A percentile compares a stretch with the other conserved stretches of the same genome.
These are phyloP conservation scores for Cataglyphis hispanica DNA, from an alignment of 1,140 invertebrate genomes.

Conservation along the genomic window DNA sequence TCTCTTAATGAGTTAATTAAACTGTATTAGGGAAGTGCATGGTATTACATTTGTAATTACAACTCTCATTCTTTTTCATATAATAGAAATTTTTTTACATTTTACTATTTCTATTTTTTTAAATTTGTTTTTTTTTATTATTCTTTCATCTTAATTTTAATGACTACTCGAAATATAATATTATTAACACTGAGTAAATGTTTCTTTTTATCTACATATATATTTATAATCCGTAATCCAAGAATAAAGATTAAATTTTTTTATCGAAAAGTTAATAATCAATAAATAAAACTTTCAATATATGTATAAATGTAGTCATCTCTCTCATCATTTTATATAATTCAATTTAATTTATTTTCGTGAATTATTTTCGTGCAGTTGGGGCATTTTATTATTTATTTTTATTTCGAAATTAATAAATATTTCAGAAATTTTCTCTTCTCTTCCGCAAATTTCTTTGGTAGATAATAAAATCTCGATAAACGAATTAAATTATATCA, in stretches of 20 bases:
- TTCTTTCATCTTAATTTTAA: not conserved
- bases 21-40: not conserved
- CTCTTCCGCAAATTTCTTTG: not conserved
- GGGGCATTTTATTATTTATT: not conserved
- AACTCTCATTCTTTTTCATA: not conserved
- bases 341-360: not conserved
- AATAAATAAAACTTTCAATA: not conserved
- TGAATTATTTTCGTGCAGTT: not conserved
- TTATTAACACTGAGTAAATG: not conserved
- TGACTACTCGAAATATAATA: not conserved
- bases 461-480: not conserved
- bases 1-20: not conserved
- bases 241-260: not conserved
- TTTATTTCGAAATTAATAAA: not conserved
- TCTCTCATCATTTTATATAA: not conserved
- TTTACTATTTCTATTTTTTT: constrained; percentile 2
- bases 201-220: not conserved
- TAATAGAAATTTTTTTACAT: not conserved
- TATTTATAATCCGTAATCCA: not conserved
- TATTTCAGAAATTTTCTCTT: not conserved
- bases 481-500: not conserved
- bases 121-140: not conserved
- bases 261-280: not conserved
- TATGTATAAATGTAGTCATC: not conserved
- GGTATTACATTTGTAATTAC: not conserved